Conservation (phyloP, 2,888 invertebrate species). For the Noctuana brunneofusca region DNA sequence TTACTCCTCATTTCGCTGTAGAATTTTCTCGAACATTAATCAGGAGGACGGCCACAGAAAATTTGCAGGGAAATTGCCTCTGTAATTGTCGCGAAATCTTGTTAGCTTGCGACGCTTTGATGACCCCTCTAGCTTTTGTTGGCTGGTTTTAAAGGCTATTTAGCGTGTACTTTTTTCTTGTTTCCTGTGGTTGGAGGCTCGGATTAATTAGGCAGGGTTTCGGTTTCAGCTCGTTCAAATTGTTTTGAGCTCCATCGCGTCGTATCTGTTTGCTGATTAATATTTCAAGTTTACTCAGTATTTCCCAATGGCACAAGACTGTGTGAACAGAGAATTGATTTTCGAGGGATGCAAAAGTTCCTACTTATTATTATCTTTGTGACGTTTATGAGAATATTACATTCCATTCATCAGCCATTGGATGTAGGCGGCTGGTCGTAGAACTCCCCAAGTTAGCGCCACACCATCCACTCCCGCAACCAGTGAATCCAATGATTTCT, state of each 20-base stretch:
- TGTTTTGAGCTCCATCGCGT: background rate
- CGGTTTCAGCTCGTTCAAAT: constrained; percentile 3
- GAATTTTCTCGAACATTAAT: constrained; percentile 43
- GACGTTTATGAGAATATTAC: too few relatives aligned
- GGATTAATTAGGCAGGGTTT: constrained; percentile 21
- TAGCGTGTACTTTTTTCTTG: background rate
- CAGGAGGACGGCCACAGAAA: constrained; percentile 41
- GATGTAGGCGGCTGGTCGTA: too few relatives aligned
- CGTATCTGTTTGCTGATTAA: constrained; percentile 6
- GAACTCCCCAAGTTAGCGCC: too few relatives aligned
- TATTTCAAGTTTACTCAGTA: constrained; percentile 3
- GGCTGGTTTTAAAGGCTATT: constrained; percentile 22
- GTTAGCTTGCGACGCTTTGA: constrained; percentile 36
- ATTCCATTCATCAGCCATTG: too few relatives aligned
- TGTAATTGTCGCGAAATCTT: constrained; percentile 39
- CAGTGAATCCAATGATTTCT: too few relatives aligned
- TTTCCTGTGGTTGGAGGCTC: background rate
- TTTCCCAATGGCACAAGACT: background rate
- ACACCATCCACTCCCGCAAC: too few relatives aligned
- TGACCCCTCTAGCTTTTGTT: constrained; percentile 30
- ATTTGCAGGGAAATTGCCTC: constrained; percentile 44
- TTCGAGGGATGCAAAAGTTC: too few relatives aligned
- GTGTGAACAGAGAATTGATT: too few relatives aligned
- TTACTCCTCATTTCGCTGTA: constrained; percentile 41
- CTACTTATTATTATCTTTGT: too few relatives aligned